Evolutionary conservation across 2,888 invertebrate species (phyloP).

Genomic region (Phlogophora meticulosa): DNA sequence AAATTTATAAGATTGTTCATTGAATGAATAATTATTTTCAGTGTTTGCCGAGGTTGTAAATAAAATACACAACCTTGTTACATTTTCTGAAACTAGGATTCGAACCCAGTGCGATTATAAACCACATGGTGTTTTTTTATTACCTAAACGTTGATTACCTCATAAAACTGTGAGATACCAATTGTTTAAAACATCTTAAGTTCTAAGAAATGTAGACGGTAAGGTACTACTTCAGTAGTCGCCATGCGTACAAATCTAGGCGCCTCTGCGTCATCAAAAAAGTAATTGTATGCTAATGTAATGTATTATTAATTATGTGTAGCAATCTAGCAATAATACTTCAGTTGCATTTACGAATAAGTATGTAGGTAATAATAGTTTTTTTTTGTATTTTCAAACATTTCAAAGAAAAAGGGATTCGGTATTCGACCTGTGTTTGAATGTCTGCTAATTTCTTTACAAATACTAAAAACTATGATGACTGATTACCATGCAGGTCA

Average conservation of each 20-base stretch:
- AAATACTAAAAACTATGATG: not conserved
- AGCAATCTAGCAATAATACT: not conserved
- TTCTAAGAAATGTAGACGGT: slow-evolving; percentile 47
- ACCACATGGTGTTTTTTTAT: too few relatives aligned
- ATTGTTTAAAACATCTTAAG: slow-evolving; percentile 24
- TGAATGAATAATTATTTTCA: too few relatives aligned
- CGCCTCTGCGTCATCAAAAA: slow-evolving; percentile 55
- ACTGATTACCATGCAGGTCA: not conserved
- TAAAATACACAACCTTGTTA: too few relatives aligned
- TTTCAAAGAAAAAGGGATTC: too few relatives aligned
- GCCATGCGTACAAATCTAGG: slow-evolving; percentile 46
- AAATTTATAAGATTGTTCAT: too few relatives aligned
- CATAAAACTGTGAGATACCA: slow-evolving; percentile 9
- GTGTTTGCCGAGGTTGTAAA: too few relatives aligned
- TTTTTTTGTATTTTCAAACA: too few relatives aligned
- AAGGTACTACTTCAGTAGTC: slow-evolving; percentile 2
- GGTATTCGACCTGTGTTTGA: too few relatives aligned
- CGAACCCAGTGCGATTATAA: not conserved
- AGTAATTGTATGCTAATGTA: slow-evolving; percentile 55
- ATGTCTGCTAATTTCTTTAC: not conserved
- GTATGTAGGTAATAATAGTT: not conserved
- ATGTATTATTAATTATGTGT: slow-evolving; percentile 31
- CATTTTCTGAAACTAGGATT: not conserved
- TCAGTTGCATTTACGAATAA: not conserved
- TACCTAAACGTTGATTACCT: slow-evolving; percentile 21